phyloP scores from a whole-genome alignment of 2,888 invertebrate genomes.

The Dromius quadrimaculatus region DNA sequence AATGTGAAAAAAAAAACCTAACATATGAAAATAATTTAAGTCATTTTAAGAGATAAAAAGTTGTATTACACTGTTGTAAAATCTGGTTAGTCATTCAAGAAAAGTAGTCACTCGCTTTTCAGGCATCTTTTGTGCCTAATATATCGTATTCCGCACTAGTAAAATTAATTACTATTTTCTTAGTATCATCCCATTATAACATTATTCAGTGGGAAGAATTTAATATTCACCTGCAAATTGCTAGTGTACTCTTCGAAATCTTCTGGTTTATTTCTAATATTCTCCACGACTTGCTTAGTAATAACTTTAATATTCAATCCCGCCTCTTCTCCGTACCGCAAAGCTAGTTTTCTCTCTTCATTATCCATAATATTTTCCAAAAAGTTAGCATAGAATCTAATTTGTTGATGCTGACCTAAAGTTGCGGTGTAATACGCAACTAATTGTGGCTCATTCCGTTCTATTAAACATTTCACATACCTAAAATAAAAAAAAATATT shows the following conservation, averaged over 20 bases:
- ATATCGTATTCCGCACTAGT: too few species aligned
- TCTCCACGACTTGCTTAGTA: conserved; percentile 87
- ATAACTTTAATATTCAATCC: conserved; percentile 88
- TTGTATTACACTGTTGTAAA: too few species aligned
- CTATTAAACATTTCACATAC: conserved; percentile 79
- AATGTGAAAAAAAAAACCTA: too few species aligned
- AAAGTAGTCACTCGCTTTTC: too few species aligned
- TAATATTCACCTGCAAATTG: conserved; percentile 61
- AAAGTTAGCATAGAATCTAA: conserved; percentile 75
- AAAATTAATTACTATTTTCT: too few species aligned
- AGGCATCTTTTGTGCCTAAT: too few species aligned
- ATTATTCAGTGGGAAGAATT: background rate
- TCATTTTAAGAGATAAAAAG: too few species aligned
- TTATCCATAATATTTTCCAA: conserved; percentile 76
- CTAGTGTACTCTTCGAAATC: conserved; percentile 59
- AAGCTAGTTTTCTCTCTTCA: conserved; percentile 75
- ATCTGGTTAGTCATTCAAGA: too few species aligned
- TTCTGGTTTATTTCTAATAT: conserved; percentile 70
- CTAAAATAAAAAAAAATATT: too few species aligned
- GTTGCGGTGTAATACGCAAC: conserved; percentile 89
- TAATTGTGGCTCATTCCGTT: conserved; percentile 79
- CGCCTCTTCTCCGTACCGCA: conserved; percentile 79
- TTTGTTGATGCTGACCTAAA: conserved; percentile 74
- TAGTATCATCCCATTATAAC: too few species aligned
- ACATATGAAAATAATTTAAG: too few species aligned